These are phyloP conservation scores for Alligator mississippiensis DNA, from an alignment of 2,113 vertebrate species.

Conservation along the genomic window DNA sequence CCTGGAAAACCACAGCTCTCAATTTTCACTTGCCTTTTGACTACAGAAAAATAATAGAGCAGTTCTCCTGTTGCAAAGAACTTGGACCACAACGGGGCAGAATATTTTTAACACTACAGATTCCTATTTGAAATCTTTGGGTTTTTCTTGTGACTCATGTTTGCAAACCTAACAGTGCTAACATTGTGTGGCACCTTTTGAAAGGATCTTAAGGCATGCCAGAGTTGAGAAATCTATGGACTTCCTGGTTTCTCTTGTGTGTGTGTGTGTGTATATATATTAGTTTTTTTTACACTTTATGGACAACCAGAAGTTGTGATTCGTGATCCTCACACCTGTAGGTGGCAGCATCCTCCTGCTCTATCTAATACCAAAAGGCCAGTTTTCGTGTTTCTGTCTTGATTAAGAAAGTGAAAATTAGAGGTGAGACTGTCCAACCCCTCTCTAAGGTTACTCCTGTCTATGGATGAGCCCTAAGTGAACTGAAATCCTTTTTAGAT, in stretches of 20 bases:
- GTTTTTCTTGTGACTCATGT: too few species aligned
- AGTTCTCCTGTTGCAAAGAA: too few species aligned
- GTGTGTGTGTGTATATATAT: too few species aligned
- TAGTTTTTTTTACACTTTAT: rapidly evolving
- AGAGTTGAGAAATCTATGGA: neutral
- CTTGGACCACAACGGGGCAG: too few species aligned
- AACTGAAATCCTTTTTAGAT: neutral
- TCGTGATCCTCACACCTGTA: neutral
- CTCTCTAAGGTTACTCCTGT: neutral
- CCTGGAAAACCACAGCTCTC: too few species aligned
- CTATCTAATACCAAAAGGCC: neutral
- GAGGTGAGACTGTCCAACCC: neutral
- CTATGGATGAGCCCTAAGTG: neutral
- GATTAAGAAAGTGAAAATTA: neutral
- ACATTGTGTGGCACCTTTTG: too few species aligned
- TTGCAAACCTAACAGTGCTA: too few species aligned
- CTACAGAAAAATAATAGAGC: too few species aligned
- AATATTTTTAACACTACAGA: too few species aligned
- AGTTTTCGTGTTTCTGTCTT: neutral
- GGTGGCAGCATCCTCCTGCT: constrained; percentile 76
- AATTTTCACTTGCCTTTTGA: too few species aligned
- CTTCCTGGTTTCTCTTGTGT: rapidly evolving
- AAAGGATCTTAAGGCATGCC: too few species aligned
- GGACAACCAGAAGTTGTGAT: neutral
- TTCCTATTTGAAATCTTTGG: too few species aligned